These are phyloP conservation scores for Tragelaphus strepsiceros DNA, from an alignment of 2,113 vertebrate genomes.

Conservation along the genomic window DNA sequence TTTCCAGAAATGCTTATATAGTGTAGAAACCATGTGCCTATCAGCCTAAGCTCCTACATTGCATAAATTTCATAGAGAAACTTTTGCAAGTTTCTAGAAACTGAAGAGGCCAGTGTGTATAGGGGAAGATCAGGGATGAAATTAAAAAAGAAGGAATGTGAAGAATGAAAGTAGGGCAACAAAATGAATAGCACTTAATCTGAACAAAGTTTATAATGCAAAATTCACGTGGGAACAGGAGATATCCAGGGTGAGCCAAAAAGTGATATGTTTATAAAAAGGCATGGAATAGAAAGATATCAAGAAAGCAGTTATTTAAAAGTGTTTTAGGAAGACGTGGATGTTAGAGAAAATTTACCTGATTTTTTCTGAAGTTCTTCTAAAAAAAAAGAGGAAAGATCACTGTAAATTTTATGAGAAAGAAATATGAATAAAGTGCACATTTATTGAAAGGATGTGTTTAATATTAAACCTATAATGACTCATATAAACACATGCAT, in stretches of 20 bases:
- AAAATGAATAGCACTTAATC: neutral
- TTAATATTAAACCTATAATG: neutral
- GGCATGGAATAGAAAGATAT: neutral
- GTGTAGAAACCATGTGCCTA: neutral
- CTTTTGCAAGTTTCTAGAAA: neutral
- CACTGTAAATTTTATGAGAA: neutral
- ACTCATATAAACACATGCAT: rapidly evolving
- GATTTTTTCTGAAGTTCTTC: neutral
- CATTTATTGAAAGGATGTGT: neutral
- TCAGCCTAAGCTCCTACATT: neutral
- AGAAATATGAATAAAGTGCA: neutral
- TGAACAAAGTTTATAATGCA: neutral
- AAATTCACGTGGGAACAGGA: neutral
- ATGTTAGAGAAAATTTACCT: neutral
- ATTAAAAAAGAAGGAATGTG: neutral
- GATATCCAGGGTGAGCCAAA: neutral
- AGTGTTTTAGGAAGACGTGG: neutral
- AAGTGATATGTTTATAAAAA: neutral
- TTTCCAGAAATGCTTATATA: neutral
- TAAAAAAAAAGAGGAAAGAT: neutral
- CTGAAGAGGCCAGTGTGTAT: neutral
- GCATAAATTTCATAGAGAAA: neutral
- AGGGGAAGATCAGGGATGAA: neutral
- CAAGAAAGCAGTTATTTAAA: neutral
- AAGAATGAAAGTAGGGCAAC: neutral